These are phyloP conservation scores for Scelioninae gen. 2 DNA, from an alignment of 2,888 invertebrate species.

Conservation along the genomic window DNA sequence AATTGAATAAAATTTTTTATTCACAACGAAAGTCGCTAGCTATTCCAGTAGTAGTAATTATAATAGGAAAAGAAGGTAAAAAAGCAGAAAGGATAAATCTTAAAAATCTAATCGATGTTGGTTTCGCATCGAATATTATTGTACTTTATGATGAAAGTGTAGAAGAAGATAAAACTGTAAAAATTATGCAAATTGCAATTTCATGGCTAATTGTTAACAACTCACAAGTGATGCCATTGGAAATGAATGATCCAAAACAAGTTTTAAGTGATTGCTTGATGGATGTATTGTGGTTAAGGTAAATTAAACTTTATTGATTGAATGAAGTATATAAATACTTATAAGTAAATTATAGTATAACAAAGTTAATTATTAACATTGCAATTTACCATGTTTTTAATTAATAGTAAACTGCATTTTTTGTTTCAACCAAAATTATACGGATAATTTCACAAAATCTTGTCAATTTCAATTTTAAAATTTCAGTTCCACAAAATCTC, in stretches of 20 bases:
- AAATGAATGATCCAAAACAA: conserved; percentile 29
- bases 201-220: conserved; percentile 71
- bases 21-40: conserved; percentile 69
- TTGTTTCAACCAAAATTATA: too few relatives aligned
- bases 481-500: too few relatives aligned
- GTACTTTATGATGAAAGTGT: conserved; percentile 65
- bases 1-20: conserved; percentile 68
- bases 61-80: conserved; percentile 63
- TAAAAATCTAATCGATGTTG: conserved; percentile 64
- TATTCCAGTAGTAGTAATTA: conserved; percentile 68
- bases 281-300: conserved; percentile 42
- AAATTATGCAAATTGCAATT: conserved; percentile 66
- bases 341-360: too few relatives aligned
- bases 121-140: conserved; percentile 70
- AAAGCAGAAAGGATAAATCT: conserved; percentile 30
- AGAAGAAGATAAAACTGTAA: conserved; percentile 65
- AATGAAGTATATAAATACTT: too few relatives aligned
- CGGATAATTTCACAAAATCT: too few relatives aligned
- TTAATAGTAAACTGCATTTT: not conserved
- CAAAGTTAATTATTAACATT: too few relatives aligned
- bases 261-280: conserved; percentile 39
- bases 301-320: conserved; percentile 13
- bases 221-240: conserved; percentile 67
- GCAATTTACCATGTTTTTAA: not conserved
- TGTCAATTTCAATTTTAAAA: too few relatives aligned